These are phyloP conservation scores for Phymastichus coffea DNA, from an alignment of 1,140 invertebrate genomes.

Conservation along the genomic window DNA sequence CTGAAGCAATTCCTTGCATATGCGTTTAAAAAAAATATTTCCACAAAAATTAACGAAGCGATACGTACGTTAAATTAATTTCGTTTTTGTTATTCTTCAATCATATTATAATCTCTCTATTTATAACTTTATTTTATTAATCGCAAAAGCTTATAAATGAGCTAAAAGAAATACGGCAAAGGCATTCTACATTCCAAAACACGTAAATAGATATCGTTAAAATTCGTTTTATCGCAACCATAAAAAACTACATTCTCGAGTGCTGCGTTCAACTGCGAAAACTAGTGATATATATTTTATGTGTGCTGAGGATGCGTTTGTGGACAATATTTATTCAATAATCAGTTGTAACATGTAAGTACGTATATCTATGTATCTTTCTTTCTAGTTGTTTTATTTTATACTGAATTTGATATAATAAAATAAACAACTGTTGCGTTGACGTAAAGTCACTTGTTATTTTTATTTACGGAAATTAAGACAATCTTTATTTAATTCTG, in stretches of 20 bases:
- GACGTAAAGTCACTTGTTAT: slow-evolving; percentile 6
- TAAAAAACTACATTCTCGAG: background rate
- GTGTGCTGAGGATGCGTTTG: slow-evolving; percentile 14
- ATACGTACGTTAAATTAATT: no score
- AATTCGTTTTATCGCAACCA: background rate
- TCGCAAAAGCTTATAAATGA: no score
- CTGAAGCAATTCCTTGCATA: background rate
- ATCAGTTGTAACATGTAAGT: slow-evolving; percentile 7
- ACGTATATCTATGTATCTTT: slow-evolving; percentile 5
- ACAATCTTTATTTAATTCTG: background rate
- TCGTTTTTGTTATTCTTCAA: no score
- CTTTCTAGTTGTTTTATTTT: slow-evolving; percentile 10
- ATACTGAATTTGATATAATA: slow-evolving; percentile 25
- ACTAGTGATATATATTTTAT: slow-evolving; percentile 3
- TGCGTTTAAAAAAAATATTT: background rate
- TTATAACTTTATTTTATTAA: no score
- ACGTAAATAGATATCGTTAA: no score
- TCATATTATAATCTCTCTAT: no score
- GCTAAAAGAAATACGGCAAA: no score
- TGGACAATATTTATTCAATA: slow-evolving; percentile 28
- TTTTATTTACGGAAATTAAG: background rate
- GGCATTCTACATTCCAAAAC: no score
- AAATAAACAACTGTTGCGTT: slow-evolving; percentile 11
- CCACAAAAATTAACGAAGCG: no score
- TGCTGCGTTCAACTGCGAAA: background rate